Evolutionary conservation across 2,113 vertebrate species (phyloP), one percentile per base, ranked within the genome.

Genomic region (Cebidichthys violaceus): DNA sequence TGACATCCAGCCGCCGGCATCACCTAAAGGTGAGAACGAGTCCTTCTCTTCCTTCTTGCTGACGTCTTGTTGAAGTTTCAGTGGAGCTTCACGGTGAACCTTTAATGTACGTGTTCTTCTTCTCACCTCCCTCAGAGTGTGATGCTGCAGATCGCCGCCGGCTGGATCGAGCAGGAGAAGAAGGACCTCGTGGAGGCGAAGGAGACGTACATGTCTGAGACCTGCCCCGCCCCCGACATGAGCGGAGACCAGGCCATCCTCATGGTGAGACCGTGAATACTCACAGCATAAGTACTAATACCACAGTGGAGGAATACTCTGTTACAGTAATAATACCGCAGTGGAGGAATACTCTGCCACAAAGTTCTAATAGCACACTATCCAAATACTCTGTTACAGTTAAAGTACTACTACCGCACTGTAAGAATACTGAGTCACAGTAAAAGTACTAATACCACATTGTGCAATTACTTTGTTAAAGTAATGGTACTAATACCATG

Each of bases 1-100:
- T 97, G 94, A 94, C 96, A 18, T 97, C 97, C 54, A 96, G 96
- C 93, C 96, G 97, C 66, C 95, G 95, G 90, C 97, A 97, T 90
- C 95, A 98, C 87, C 96, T 99, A 90, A 99, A 99, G 96, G 98
- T 99, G 24, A 57, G 45, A 5, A 47, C 4, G 45, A 18, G 4
- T 15, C 13, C 41, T 43, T 14, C 11, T 43, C 39, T 10, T 39
- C 39, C 9, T 43, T 39, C 33, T 29, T 47, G 4, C 0, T 17
- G 1, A 20, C 0, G 2, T 39, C 4, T 66, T 57, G 60, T 8
- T 18, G 11, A 35, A 1, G 66, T 17, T 31, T 31, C 0, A 5
- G 0, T 13, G 13, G 5, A 10, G 17, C 10, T 8, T 41, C 8
- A 9, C 3, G 4, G 0, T 9, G 35, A 20, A 8, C 18, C n/a